These are phyloP conservation scores for Diadegma fenestrale DNA, from an alignment of 2,888 invertebrate species.

Conservation along the genomic window DNA sequence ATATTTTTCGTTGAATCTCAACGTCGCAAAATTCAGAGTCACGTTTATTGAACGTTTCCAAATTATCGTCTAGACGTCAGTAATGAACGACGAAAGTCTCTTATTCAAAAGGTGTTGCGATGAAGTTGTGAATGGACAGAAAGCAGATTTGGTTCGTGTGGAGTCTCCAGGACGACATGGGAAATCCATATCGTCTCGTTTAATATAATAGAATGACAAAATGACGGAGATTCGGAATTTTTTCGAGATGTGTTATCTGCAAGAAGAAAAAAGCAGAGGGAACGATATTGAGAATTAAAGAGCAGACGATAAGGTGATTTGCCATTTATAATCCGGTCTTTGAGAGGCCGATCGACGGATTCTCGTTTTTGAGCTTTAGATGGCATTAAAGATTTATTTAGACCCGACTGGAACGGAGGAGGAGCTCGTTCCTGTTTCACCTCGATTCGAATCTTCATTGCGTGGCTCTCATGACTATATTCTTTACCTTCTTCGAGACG, in stretches of 20 bases:
- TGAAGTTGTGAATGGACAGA: neutral
- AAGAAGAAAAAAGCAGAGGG: neutral
- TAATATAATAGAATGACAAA: neutral
- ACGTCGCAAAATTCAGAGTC: too few relatives aligned
- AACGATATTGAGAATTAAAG: neutral
- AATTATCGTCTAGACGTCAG: neutral
- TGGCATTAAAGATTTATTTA: slow-evolving; percentile 32
- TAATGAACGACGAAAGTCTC: neutral
- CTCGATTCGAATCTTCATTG: slow-evolving; percentile 56
- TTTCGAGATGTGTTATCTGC: neutral
- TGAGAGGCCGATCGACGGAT: neutral
- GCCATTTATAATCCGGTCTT: neutral
- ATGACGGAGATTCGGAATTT: neutral
- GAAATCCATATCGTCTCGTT: neutral
- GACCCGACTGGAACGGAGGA: neutral
- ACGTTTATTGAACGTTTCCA: neutral
- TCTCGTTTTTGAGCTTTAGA: slow-evolving; percentile 18
- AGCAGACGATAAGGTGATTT: neutral
- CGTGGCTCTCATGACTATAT: neutral
- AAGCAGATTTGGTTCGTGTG: neutral
- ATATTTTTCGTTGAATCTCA: too few relatives aligned
- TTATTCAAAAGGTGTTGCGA: neutral
- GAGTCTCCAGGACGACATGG: neutral
- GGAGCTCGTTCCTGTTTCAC: neutral
- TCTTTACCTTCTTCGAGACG: neutral